Conservation (phyloP, 2,888 invertebrate genomes). For the Pyralis farinalis region DNA sequence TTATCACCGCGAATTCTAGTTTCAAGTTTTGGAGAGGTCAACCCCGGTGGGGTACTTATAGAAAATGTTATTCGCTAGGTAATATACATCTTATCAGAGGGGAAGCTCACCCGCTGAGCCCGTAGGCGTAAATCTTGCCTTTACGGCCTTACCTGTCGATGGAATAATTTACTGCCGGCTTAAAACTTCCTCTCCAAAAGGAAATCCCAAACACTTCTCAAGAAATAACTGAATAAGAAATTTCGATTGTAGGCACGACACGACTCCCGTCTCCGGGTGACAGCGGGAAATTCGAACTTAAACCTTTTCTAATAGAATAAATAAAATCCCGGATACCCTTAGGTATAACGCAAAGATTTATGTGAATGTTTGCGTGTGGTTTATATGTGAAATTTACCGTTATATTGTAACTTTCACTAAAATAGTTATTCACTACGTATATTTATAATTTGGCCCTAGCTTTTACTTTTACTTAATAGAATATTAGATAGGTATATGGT, state of each 20-base stretch:
- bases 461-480: too few species aligned
- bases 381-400: conserved; percentile 13
- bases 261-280: conserved; percentile 38
- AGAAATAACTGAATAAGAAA: conserved; percentile 78
- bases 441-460: too few species aligned
- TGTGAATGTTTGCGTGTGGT: conserved; percentile 23
- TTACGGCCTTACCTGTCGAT: conserved; percentile 80
- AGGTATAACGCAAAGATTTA: conserved; percentile 26
- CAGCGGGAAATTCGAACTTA: conserved; percentile 56
- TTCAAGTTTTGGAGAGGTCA: conserved; percentile 52
- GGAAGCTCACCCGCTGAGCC: conserved; percentile 61
- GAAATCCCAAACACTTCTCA: conserved; percentile 77
- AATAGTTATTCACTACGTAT: too few species aligned
- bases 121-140: conserved; percentile 77
- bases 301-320: conserved; percentile 57
- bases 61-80: conserved; percentile 61
- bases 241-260: conserved; percentile 55
- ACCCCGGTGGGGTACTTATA: conserved; percentile 63
- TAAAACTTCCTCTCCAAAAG: conserved; percentile 71
- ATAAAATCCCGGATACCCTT: conserved; percentile 46
- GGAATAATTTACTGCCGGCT: conserved; percentile 78
- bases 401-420: too few species aligned
- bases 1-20: conserved; percentile 36
- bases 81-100: conserved; percentile 77
- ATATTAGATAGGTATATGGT: too few species aligned